A percentile compares a stretch with the other conserved stretches of the same genome.
Evolutionary conservation across 35 echinoderm and acorn worm species (phyloP).

Genomic region (Heliocidaris tuberculata): DNA sequence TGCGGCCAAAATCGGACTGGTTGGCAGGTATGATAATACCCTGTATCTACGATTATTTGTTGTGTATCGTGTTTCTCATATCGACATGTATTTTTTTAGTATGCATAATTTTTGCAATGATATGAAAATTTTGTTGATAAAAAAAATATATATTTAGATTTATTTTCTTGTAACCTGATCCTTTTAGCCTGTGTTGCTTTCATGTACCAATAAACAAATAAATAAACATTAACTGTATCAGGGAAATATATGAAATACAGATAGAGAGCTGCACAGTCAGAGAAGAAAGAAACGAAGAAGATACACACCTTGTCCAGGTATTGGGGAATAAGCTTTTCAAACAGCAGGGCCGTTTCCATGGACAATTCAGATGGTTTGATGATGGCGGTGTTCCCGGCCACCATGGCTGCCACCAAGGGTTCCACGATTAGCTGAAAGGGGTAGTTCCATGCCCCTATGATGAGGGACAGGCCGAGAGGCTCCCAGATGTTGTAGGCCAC

Average conservation of each 20-base stretch:
- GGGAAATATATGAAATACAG: not conserved
- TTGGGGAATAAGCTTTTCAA: constrained; percentile 60
- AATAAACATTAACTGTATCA: no score
- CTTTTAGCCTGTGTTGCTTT: no score
- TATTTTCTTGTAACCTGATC: no score
- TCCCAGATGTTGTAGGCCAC: constrained; percentile 65
- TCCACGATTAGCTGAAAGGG: constrained; percentile 71
- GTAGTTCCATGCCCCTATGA: constrained; percentile 95
- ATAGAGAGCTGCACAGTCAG: not conserved
- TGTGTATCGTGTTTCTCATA: no score
- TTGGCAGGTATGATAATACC: no score
- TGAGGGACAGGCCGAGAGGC: constrained; percentile 76
- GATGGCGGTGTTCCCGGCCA: constrained; percentile 82
- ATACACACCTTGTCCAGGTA: constrained; percentile 77
- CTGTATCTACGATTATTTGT: no score
- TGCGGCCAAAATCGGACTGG: no score
- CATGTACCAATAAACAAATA: no score
- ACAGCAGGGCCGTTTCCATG: constrained; percentile 6
- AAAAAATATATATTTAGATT: no score
- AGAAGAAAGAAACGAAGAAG: not conserved
- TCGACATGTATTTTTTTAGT: no score
- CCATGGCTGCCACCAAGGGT: constrained; percentile 82
- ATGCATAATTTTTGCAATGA: no score
- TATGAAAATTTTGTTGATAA: no score
- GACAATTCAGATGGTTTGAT: constrained; percentile 81